Conservation (phyloP, 2,797 vertebrate species). For the Myotis vivesi region DNA sequence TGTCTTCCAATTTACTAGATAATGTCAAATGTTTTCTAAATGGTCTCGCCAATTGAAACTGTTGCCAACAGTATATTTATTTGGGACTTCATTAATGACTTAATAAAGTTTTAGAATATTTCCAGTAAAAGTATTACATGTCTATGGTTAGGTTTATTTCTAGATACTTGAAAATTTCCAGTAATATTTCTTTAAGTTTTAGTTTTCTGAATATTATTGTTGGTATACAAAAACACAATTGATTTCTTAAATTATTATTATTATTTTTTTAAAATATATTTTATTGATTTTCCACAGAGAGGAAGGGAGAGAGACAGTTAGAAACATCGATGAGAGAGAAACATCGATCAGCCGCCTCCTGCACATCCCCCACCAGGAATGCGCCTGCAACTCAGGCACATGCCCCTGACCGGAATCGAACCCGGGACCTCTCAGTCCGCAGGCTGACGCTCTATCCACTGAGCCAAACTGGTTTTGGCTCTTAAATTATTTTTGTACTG, state of each 20-base stretch:
- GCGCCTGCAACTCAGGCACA: too few relatives aligned
- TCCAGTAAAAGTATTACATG: background rate
- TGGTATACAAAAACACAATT: background rate
- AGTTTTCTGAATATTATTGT: background rate
- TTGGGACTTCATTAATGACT: background rate
- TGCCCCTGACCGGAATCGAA: too few relatives aligned
- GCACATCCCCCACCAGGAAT: too few relatives aligned
- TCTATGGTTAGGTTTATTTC: background rate
- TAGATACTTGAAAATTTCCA: background rate
- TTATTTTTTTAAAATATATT: conserved; percentile 23
- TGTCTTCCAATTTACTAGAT: background rate
- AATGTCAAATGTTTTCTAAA: background rate
- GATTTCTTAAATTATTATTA: background rate
- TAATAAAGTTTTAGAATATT: background rate
- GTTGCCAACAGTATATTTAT: background rate
- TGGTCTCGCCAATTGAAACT: background rate
- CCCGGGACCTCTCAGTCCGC: too few relatives aligned
- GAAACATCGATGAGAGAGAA: too few relatives aligned
- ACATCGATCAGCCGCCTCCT: too few relatives aligned
- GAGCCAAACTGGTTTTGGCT: too few relatives aligned
- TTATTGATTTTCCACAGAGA: too few relatives aligned
- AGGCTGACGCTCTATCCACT: too few relatives aligned
- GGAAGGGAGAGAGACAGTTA: too few relatives aligned
- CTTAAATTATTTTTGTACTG: background rate
- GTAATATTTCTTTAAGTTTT: background rate